Evolutionary conservation across 2,797 vertebrate species (phyloP).

Genomic region (Erethizon dorsatum): DNA sequence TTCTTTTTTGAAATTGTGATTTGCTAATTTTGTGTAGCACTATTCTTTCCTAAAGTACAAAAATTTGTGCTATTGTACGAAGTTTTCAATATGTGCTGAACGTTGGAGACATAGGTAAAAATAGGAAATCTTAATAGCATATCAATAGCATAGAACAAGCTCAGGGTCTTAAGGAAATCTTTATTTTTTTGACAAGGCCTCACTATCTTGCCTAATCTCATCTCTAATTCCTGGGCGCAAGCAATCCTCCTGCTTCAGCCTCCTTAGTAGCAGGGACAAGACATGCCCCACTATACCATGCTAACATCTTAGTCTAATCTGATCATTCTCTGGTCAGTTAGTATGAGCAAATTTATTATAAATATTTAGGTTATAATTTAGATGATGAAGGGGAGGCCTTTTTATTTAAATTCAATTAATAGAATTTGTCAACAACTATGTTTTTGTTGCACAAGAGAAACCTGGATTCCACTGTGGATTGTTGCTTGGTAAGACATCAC

Average conservation of each 20-base stretch:
- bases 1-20: slow-evolving; percentile 33
- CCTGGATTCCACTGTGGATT: not conserved
- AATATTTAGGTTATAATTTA: slow-evolving; percentile 56
- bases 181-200: not conserved
- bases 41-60: not conserved
- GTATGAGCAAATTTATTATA: not conserved
- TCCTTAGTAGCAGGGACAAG: not conserved
- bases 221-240: not conserved
- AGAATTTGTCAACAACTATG: not conserved
- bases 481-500: not conserved
- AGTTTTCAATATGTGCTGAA: not conserved
- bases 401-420: slow-evolving; percentile 31
- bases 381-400: not conserved
- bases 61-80: not conserved
- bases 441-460: slow-evolving; percentile 23
- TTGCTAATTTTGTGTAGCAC: not conserved
- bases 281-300: not conserved
- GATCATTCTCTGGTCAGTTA: not conserved
- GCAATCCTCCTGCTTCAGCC: not conserved
- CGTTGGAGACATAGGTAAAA: not conserved
- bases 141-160: not conserved
- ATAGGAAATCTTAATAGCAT: not conserved
- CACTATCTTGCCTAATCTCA: not conserved
- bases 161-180: not conserved
- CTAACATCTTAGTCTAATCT: not conserved